Evolutionary conservation across 2,797 vertebrate species (phyloP), one percentile per base, ranked within the genome.

Genomic region (Artibeus jamaicensis): DNA sequence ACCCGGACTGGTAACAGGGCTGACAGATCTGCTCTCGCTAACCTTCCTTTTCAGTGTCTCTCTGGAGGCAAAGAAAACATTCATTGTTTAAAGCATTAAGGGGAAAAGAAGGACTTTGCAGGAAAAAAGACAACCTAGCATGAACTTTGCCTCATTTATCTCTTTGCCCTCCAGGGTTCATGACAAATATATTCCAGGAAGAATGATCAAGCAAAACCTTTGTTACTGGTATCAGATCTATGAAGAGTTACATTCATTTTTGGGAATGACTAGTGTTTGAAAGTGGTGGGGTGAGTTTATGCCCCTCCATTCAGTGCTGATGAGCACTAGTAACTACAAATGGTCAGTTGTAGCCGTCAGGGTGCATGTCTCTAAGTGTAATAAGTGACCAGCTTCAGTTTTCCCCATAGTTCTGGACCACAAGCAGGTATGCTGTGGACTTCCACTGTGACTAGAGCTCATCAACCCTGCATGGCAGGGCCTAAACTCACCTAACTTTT

Each of bases 1-100:
- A 84, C 97, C 91, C 18, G 98, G 94, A 79, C 98, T 98, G 74
- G 94, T 97, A 3, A 98, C 97, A 0, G 98, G 98, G 97, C 98
- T 99, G 62, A 97, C 48, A 44, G 97, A 98, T 42, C 98, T 98
- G 86, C 26, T 97, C 62, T 85, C 90, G 39, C 93, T 97, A 9
- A 96, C n/a, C 96, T 98, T 99, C 92, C 98, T 98, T 97, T 98
- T 99, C 93, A 98, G 71, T 0, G 88, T 96, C 91, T 99, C 98
- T 96, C 99, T 99, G 96, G 86, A 5, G 95, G 57, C 77, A 97
- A 97, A 98, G 93, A 97, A 97, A 97, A 97, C 3, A 93, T 78
- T 5, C 79, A 78, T 95, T 93, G 39, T 84, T 46, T 94, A 84
- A 86, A 88, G 29, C 18, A 57, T 9, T 44, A 55, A 84, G 26